Evolutionary conservation across 1,140 invertebrate species (phyloP).

Genomic region (Papilio polytes): DNA sequence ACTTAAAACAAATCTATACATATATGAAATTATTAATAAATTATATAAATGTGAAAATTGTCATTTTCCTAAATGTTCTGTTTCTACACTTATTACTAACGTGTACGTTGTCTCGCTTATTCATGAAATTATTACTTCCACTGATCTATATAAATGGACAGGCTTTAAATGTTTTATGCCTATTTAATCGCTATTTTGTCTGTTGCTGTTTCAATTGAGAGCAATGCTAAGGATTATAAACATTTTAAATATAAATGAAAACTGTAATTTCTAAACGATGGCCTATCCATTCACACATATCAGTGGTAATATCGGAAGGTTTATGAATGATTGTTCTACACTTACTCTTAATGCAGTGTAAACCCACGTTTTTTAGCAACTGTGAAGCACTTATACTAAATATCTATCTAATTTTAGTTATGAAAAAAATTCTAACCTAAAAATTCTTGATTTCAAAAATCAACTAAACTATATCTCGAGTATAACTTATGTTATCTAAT

Average conservation of each 20-base stretch:
- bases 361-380: not conserved
- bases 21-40: not conserved
- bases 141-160: too few relatives aligned
- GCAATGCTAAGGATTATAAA: too few relatives aligned
- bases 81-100: not conserved
- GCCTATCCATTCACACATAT: too few relatives aligned
- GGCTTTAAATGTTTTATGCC: too few relatives aligned
- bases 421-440: conserved; percentile 33
- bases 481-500: not conserved
- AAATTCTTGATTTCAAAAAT: conserved; percentile 27
- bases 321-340: not conserved
- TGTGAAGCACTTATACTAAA: conserved; percentile 18
- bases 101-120: not conserved
- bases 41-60: not conserved
- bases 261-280: too few relatives aligned
- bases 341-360: not conserved
- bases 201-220: too few relatives aligned
- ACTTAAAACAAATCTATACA: not conserved
- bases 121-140: not conserved
- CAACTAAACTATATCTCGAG: conserved; percentile 30
- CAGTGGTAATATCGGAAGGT: not conserved
- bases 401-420: not conserved
- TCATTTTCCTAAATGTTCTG: not conserved
- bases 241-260: too few relatives aligned
- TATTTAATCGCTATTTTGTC: too few relatives aligned